These are phyloP conservation scores for Macropis europaea DNA, from an alignment of 2,888 invertebrate species.

Conservation along the genomic window DNA sequence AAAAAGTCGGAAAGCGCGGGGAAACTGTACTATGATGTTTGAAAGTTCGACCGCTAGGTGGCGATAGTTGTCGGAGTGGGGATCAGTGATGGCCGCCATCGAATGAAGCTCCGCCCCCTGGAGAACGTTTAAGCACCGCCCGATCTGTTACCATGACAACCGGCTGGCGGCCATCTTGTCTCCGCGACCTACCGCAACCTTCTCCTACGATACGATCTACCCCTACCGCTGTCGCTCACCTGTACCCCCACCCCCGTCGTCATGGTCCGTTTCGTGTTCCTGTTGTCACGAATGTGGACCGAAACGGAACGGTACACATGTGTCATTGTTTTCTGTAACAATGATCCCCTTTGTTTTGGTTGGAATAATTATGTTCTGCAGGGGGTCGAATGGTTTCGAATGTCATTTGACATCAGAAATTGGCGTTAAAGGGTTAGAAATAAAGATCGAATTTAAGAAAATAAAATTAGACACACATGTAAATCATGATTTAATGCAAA, in stretches of 20 bases:
- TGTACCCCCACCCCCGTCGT: constrained; percentile 8
- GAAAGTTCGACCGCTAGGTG: constrained; percentile 60
- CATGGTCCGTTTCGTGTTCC: constrained; percentile 34
- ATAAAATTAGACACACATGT: no score
- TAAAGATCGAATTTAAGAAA: no score
- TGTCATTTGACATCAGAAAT: no score
- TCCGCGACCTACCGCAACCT: constrained; percentile 74
- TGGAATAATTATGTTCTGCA: no score
- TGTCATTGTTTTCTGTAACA: constrained; percentile 3
- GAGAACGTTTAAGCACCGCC: constrained; percentile 50
- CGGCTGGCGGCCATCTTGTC: constrained; percentile 71
- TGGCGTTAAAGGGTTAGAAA: no score
- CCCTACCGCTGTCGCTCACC: constrained; percentile 9
- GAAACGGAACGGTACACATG: constrained; percentile 30
- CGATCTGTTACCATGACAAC: constrained; percentile 70
- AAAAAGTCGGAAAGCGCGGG: constrained; percentile 42
- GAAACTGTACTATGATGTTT: constrained; percentile 15
- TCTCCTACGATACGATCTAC: constrained; percentile 51
- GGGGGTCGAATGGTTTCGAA: no score
- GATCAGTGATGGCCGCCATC: constrained; percentile 72
- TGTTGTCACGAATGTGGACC: constrained; percentile 1
- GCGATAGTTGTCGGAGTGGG: constrained; percentile 70
- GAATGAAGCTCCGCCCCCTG: constrained; percentile 70
- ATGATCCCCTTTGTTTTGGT: no score
- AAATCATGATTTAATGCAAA: no score